phyloP scores from a whole-genome alignment of 2,797 vertebrate species.

The Orientallactaga sibirica region DNA sequence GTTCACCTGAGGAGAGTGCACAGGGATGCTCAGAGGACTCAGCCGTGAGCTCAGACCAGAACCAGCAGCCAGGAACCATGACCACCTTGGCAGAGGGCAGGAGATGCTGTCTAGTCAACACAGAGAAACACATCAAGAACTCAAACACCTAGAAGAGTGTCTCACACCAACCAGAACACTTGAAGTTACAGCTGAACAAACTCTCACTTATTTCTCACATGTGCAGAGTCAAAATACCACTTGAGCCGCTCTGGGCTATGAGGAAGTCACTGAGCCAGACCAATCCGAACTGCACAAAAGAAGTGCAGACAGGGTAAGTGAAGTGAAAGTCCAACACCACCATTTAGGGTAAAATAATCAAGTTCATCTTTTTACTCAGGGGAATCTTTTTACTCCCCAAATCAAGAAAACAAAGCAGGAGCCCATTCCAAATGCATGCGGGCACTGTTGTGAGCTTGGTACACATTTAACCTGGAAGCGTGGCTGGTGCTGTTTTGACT shows the following conservation, averaged over 20 bases:
- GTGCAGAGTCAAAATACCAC: conserved; percentile 86
- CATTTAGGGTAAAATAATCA: conserved; percentile 71
- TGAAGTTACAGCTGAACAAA: conserved; percentile 81
- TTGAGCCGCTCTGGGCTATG: conserved; percentile 48
- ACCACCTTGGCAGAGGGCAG: conserved; percentile 79
- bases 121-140: conserved; percentile 75
- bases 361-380: conserved; percentile 58
- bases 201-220: conserved; percentile 75
- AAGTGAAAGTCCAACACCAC: conserved; percentile 76
- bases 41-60: conserved; percentile 68
- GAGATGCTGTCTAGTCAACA: conserved; percentile 82
- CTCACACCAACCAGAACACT: conserved; percentile 83
- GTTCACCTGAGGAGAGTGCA: neutral
- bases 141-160: conserved; percentile 82
- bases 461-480: conserved; percentile 4
- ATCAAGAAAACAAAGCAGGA: neutral
- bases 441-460: neutral
- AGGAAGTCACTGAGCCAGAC: neutral
- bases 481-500: conserved; percentile 47
- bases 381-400: neutral
- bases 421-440: neutral
- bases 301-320: conserved; percentile 68
- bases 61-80: conserved; percentile 80
- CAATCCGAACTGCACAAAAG: conserved; percentile 69
- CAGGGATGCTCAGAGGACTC: neutral